Evolutionary conservation across 1,140 invertebrate species (phyloP).

Genomic region (Scylla paramamosain): DNA sequence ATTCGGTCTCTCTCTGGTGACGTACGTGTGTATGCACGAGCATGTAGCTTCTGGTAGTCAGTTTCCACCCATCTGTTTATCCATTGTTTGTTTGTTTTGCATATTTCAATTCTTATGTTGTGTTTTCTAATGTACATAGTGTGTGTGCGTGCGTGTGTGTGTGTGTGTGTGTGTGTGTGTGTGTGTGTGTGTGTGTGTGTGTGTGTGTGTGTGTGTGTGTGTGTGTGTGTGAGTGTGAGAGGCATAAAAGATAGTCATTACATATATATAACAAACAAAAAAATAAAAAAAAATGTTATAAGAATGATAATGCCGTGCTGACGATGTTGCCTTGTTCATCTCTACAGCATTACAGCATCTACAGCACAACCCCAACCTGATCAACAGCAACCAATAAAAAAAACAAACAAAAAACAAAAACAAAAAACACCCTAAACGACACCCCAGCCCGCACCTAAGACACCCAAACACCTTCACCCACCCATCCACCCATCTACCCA

Average conservation of each 20-base stretch:
- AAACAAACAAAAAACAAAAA: no score
- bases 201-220: not conserved
- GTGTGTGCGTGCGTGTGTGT: no score
- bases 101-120: no score
- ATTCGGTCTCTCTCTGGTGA: not conserved
- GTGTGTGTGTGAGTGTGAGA: not conserved
- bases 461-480: not conserved
- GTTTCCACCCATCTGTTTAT: no score
- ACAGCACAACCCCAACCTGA: no score
- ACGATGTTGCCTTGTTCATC: no score
- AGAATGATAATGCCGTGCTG: not conserved
- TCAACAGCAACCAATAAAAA: no score
- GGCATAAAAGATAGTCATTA: not conserved
- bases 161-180: no score
- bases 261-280: not conserved
- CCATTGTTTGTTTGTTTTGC: not conserved
- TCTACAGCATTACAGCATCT: no score
- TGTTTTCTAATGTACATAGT: no score
- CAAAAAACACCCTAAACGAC: no score
- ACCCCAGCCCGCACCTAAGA: not conserved
- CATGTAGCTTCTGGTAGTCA: no score
- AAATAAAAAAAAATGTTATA: not conserved
- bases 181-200: not conserved
- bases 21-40: not conserved
- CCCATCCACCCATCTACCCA: not conserved